Conservation (phyloP, 2,113 vertebrate genomes). For the Apeltes quadracus region DNA sequence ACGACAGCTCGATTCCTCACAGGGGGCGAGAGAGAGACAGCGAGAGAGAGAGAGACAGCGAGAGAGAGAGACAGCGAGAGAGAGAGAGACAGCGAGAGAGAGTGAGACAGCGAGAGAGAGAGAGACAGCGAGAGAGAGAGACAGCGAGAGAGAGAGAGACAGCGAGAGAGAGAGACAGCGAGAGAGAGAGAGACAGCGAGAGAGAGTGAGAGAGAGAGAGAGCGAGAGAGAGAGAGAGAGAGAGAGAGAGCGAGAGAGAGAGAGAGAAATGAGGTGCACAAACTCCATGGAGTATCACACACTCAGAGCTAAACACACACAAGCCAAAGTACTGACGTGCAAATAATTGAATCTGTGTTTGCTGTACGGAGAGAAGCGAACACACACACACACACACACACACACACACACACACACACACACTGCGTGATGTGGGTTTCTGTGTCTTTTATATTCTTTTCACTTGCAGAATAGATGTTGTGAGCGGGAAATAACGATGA, state of each 20-base stretch:
- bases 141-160: neutral
- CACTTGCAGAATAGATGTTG: too few species aligned
- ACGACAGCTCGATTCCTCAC: constrained; percentile 65
- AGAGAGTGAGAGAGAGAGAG: constrained; percentile 10
- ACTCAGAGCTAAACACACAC: constrained; percentile 15
- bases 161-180: neutral
- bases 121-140: too few species aligned
- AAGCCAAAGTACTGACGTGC: constrained; percentile 24
- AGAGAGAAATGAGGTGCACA: constrained; percentile 14
- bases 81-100: constrained; percentile 22
- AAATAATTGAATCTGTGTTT: constrained; percentile 49
- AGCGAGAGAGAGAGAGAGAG: constrained; percentile 6
- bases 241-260: neutral
- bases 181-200: neutral
- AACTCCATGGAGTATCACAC: neutral
- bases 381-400: neutral
- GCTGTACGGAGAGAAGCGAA: neutral
- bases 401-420: too few species aligned
- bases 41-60: neutral
- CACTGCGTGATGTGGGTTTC: too few species aligned
- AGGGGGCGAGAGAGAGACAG: constrained; percentile 9
- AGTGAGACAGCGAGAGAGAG: neutral
- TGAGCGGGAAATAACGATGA: too few species aligned
- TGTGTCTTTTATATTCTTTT: too few species aligned
- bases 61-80: neutral